These are phyloP conservation scores for Teleiodes luculella DNA, from an alignment of 2,888 invertebrate species.

Conservation along the genomic window DNA sequence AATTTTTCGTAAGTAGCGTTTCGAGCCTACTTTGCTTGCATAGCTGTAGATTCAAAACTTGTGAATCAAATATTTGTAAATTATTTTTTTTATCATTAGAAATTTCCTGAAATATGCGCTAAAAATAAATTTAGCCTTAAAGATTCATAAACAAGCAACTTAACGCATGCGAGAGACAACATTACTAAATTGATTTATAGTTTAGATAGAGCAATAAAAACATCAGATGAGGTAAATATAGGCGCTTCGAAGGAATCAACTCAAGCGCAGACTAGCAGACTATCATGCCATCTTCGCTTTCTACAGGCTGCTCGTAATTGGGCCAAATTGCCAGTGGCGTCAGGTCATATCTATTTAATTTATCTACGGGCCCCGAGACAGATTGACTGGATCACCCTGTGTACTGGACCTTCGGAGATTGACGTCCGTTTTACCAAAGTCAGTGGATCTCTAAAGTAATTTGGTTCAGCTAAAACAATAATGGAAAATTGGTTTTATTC, in stretches of 20 bases:
- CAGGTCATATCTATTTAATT: slow-evolving; percentile 54
- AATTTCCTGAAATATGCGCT: no score
- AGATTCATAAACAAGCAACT: no score
- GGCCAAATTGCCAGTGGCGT: slow-evolving; percentile 51
- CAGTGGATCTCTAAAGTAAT: neutral
- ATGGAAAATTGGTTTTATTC: neutral
- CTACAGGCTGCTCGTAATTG: slow-evolving; percentile 39
- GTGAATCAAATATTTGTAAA: no score
- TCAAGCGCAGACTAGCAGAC: neutral
- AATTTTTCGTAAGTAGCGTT: no score
- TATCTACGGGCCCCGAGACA: slow-evolving; percentile 34
- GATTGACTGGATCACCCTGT: slow-evolving; percentile 32
- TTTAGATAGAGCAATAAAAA: no score
- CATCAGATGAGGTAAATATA: no score
- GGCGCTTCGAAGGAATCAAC: neutral
- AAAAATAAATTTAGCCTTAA: no score
- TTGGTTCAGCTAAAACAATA: neutral
- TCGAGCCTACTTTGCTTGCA: no score
- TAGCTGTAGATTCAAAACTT: no score
- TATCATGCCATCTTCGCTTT: slow-evolving; percentile 27
- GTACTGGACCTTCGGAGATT: slow-evolving; percentile 10
- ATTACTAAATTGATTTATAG: no score
- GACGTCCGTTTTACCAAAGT: slow-evolving; percentile 1
- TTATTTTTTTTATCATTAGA: no score
- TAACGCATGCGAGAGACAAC: no score